Evolutionary conservation across 2,113 vertebrate species (phyloP), one percentile per base, ranked within the genome.

Genomic region (human): DNA sequence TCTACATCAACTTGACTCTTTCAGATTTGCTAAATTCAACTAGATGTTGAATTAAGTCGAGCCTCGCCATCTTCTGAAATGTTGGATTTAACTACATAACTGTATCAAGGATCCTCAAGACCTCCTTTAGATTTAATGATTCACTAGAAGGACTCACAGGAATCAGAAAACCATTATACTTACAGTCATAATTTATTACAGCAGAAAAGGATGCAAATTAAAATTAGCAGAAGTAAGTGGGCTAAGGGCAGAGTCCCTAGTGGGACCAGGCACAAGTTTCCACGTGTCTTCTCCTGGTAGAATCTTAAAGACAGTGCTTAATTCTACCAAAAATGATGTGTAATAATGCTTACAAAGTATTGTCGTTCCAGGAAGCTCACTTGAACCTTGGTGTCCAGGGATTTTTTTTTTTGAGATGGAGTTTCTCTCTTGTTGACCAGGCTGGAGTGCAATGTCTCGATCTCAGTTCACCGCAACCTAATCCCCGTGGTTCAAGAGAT

Each of bases 201-300:
- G 18, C 16, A 89, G 80, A 88, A 94, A 90, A 92, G 0, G 35
- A 32, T 83, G 35, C 22, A 72, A 6, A 73, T 45, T 93, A 38
- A 91, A 83, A 43, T 25, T 1, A 75, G 45, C 18, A 72, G 68
- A 91, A 38, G 23, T 52, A 55, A 78, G 90, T 2, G 4, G 5
- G 32, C 38, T 20, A 10, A 17, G 25, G 43, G 38, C 45, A 48
- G 50, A 64, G 14, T 81, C 35, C 57, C 43, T 6, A 32, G 38
- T 35, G 12, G 14, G 1, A 30, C 18, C 7, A 50, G 38, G 5
- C 17, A 61, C 8, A 38, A 0, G 0, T 18, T 14, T 83, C 30
- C 57, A 12, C 25, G 1, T 38, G 10, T 43, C 13, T 25, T 64
- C 40, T 64, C 30, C 23, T 52, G 59, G 50, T 55, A 12, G 55